Evolutionary conservation across 2,113 vertebrate species (phyloP), one percentile per base, ranked within the genome.

Genomic region (Etia nguti): DNA sequence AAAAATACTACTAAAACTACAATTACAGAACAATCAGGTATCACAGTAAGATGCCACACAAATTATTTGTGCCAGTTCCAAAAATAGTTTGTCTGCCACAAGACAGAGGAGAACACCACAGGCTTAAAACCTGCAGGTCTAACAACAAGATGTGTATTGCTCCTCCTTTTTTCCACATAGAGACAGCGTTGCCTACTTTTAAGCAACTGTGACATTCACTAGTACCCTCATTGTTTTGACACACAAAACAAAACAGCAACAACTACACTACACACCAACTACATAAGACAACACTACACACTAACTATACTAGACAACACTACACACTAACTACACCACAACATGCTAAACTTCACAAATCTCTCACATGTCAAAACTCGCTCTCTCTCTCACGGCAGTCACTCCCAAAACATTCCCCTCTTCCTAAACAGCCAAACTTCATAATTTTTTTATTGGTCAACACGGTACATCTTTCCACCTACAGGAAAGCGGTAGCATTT

Each of bases 401-500:
- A 62, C 31, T 20, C 34, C 7, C 34, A 34, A 34, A 34, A 34
- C 34, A 8, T 34, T 34, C 34, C 34, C 34, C 34, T 34, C 34
- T 34, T 34, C 34, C 34, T 34, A 36, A 36, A 36, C 36, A 36
- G 6, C 36, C 18, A 65, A 65, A 65, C 60, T 18, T 65, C 31
- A 36, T 62, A 65, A 38, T 65, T n/a, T 36, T 38, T 38, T n/a
- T 65, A 12, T n/a, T 65, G 20, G 20, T 5, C 10, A 1, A 65
- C 18, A 65, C 20, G 1, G 18, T 38, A 13, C 10, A 65, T n/a
- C 12, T 36, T 65, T 65, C 2, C 36, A 38, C 9, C 8, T 9
- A 38, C 8, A 38, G 9, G 3, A 38, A 10, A 38, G 0, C 0
- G 1, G 1, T 12, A n/a, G 31, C 10, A 65, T 36, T 65, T 36